Evolutionary conservation across 2,113 vertebrate genomes (phyloP), one percentile per base, ranked within the genome.

Genomic region (Gopherus evgoodei): DNA sequence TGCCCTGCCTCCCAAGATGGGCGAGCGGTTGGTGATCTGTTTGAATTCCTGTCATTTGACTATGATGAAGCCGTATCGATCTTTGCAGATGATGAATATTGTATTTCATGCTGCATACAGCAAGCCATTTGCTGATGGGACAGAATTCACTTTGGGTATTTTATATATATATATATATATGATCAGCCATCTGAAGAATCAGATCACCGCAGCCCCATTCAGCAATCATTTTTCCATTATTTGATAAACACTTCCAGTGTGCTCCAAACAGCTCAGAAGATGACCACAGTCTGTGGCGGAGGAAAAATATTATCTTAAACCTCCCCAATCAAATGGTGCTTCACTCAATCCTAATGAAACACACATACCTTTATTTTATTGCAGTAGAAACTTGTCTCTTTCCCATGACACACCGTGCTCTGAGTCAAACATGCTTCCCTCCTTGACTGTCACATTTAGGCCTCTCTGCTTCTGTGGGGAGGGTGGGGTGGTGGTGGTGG

Each of bases 51-150:
- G 75, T 80, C 56, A 83, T 88, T 69, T 2, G 93, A 16, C 84
- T 89, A 89, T 52, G 96, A 78, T 22, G 19, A 79, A 97, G 87
- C 10, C 0, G 7, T 62, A 98, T 97, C 2, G 96, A 98, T 97
- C 96, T 94, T 75, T 62, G 81, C 1, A 3, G 93, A 90, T 38
- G 89, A 42, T 4, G 53, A 87, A 96, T 50, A 76, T 96, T n/a
- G 65, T 83, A 56, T 95, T 76, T 88, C 88, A 79, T 87, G 79
- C 85, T 88, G 88, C 91, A 85, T 79, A 94, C 78, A 57, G 84
- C 81, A 42, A 90, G 47, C 90, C 90, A 72, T 96, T 96, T 97
- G 96, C 94, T 97, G 97, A 92, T 1, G 19, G 95, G 24, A 93
- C 86, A 1, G 14, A 91, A 35, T 91, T 75, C 56, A 88, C 80